Conservation (phyloP, 2,888 invertebrate species). For the Cerastis rubricosa region DNA sequence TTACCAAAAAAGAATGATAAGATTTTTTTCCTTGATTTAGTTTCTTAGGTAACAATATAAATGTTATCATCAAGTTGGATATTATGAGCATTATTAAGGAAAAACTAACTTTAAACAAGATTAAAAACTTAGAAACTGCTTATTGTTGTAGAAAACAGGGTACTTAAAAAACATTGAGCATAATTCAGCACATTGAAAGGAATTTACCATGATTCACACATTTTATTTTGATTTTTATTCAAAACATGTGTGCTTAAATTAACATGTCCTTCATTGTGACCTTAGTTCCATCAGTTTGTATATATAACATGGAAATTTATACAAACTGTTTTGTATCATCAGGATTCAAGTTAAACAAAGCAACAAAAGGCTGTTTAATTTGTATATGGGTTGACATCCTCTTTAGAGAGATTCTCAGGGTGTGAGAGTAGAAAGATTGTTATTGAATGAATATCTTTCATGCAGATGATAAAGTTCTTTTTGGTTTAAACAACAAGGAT, state of each 20-base stretch:
- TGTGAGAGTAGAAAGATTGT: not conserved
- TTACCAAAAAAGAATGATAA: no score
- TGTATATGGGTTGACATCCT: not conserved
- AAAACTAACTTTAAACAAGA: not conserved
- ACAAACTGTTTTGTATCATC: not conserved
- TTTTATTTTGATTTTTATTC: not conserved
- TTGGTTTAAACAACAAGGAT: not conserved
- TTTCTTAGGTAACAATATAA: no score
- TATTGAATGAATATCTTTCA: not conserved
- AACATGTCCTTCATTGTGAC: constrained; percentile 2
- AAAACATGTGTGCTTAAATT: not conserved
- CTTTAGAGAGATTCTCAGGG: not conserved
- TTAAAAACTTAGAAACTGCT: not conserved
- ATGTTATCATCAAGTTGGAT: not conserved
- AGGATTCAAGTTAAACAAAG: not conserved
- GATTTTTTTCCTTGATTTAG: no score
- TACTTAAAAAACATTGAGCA: not conserved
- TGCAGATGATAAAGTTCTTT: not conserved
- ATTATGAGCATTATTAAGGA: not conserved
- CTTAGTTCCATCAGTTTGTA: not conserved
- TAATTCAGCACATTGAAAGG: not conserved
- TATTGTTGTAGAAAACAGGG: not conserved
- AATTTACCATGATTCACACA: not conserved
- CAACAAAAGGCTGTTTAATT: not conserved
- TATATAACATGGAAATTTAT: not conserved